Evolutionary conservation across 37 sponge, comb jelly and placozoan species (phyloP).

Genomic region (Geodia barretti): DNA sequence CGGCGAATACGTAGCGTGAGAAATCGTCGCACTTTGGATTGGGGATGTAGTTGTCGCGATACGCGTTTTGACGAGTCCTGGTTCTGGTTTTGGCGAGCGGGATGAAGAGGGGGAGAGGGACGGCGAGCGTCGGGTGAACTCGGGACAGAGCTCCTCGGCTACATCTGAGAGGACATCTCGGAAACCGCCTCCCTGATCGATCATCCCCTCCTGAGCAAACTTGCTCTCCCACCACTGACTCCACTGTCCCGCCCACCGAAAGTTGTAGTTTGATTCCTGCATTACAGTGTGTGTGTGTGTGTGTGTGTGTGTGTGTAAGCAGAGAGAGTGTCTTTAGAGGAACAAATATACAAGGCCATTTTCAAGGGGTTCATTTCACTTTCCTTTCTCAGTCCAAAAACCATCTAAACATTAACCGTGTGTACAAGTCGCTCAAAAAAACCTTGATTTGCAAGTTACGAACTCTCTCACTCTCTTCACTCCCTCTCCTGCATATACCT

Average conservation of each 20-base stretch:
- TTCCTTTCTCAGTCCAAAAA: too few relatives aligned
- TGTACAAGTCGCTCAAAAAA: too few relatives aligned
- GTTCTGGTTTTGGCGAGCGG: conserved; percentile 87
- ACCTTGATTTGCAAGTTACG: too few relatives aligned
- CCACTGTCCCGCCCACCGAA: conserved; percentile 75
- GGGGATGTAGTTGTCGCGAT: conserved; percentile 84
- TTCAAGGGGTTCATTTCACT: too few relatives aligned
- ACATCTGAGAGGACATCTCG: conserved; percentile 86
- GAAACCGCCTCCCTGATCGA: conserved; percentile 96
- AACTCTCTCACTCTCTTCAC: too few relatives aligned
- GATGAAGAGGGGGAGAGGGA: conserved; percentile 84
- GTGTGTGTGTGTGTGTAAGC: too few relatives aligned
- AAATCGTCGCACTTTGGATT: conserved; percentile 79
- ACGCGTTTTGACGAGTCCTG: conserved; percentile 87
- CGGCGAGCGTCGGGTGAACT: too few relatives aligned
- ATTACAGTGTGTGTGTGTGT: too few relatives aligned
- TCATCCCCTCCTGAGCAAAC: conserved; percentile 85
- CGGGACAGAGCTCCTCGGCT: conserved; percentile 93
- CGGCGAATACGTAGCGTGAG: conserved; percentile 67
- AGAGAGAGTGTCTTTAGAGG: too few relatives aligned
- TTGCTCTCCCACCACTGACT: conserved; percentile 97
- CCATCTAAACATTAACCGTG: too few relatives aligned
- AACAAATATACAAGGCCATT: too few relatives aligned
- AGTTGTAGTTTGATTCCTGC: conserved; percentile 59
- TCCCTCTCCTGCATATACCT: too few relatives aligned